Conservation (phyloP, 2,113 vertebrate genomes). For the Oncorhynchus tshawytscha region DNA sequence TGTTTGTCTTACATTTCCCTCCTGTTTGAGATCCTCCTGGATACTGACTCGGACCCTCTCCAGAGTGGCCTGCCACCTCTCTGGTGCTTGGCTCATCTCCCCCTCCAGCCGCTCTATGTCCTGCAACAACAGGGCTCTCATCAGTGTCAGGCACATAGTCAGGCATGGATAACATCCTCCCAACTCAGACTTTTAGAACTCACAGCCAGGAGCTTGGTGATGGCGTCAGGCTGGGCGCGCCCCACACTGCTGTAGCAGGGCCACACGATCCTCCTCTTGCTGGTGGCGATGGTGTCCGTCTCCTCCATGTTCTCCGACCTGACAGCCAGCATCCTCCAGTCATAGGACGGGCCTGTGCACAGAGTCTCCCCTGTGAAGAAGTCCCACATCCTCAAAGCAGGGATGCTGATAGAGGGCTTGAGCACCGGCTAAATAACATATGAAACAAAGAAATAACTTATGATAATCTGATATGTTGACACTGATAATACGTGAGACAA, state of each 20-base stretch:
- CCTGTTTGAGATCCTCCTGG: conserved; percentile 83
- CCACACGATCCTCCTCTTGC: conserved; percentile 91
- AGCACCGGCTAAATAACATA: conserved; percentile 76
- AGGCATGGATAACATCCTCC: background rate
- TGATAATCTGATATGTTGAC: background rate
- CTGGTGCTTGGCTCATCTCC: conserved; percentile 84
- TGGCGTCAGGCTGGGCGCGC: conserved; percentile 86
- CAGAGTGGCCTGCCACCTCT: conserved; percentile 91
- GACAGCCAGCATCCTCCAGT: conserved; percentile 82
- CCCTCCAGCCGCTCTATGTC: conserved; percentile 91
- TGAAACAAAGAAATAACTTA: background rate
- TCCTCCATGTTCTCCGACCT: conserved; percentile 76
- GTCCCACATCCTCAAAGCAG: conserved; percentile 92
- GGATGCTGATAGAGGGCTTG: conserved; percentile 85
- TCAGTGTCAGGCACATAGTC: background rate
- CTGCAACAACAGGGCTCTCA: conserved; percentile 64
- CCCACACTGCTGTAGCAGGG: conserved; percentile 90
- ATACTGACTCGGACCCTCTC: conserved; percentile 84
- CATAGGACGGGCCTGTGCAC: conserved; percentile 88
- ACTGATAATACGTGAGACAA: background rate
- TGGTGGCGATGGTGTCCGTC: conserved; percentile 70
- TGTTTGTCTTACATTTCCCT: conserved; percentile 81
- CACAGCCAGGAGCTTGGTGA: conserved; percentile 90
- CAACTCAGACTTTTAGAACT: conserved; percentile 49
- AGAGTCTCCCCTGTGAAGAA: conserved; percentile 92